Evolutionary conservation across 2,113 vertebrate genomes (phyloP), one percentile per base, ranked within the genome.

Genomic region (Pseudonaja textilis): DNA sequence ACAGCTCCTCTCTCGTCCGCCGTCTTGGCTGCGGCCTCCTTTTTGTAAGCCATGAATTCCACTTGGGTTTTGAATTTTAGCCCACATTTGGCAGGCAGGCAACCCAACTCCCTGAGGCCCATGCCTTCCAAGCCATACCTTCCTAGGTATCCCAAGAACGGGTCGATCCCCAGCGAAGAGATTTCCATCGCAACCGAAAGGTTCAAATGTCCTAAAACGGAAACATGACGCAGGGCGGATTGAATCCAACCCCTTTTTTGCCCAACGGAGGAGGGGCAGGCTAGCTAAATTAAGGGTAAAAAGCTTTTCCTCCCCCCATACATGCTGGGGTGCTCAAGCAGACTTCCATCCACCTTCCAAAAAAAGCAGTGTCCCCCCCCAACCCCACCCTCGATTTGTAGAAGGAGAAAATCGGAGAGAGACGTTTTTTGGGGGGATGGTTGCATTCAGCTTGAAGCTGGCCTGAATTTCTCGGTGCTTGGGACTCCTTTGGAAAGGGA

Each of bases 21-120:
- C 1, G 23, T 50, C 47, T 9, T 0, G 5, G n/a, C 64, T 2
- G 5, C 4, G 5, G 5, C 69, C 5, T 34, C 69, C 2, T 9
- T 87, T 47, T 7, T 3, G 1, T 25, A 29, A 64, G 59, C 47
- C 54, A 89, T 0, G 0, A 16, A 89, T 1, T 1, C 91, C 2
- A 9, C 42, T 74, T 69, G 14, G 14, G 47, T 45, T 91, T 95
- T 93, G 91, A 96, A 54, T 34, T 87, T 34, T 89, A n/a, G 47
- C 88, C 64, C 47, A 90, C 87, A 85, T 74, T 50, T 50, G n/a
- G 59, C 61, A 91, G 61, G 85, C 34, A 93, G 69, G 47, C 47
- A 52, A 10, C 29, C 55, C 90, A n/a, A n/a, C 26, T 1, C 0
- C 47, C 9, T 14, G 54, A 29, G 85, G 45, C 26, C 23, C 16